These are phyloP conservation scores for Dendrocincla tyrannina DNA, from an alignment of 2,797 vertebrate species.

Conservation along the genomic window DNA sequence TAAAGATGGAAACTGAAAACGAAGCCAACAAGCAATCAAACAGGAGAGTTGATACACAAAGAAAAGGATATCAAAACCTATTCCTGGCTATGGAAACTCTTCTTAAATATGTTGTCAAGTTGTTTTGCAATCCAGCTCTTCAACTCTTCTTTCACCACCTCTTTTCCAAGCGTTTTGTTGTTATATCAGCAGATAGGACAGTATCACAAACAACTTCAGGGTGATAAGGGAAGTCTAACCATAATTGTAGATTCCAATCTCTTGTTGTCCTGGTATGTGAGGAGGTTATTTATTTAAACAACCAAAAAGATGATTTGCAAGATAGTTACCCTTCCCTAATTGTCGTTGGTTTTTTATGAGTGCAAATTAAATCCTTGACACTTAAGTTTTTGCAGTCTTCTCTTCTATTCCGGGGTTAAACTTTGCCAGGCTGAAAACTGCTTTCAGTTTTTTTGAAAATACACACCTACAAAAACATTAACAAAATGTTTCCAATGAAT, in stretches of 20 bases:
- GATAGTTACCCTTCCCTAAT: not conserved
- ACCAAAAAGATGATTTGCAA: not conserved
- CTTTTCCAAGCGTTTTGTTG: not conserved
- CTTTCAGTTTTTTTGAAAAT: not conserved
- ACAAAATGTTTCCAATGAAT: not conserved
- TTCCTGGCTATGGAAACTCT: not conserved
- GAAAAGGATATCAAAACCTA: not conserved
- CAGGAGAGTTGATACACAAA: not conserved
- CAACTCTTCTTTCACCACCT: not conserved
- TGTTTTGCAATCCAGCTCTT: not conserved
- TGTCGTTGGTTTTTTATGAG: not conserved
- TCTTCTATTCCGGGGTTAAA: not conserved
- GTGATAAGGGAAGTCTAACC: not conserved
- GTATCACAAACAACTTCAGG: not conserved
- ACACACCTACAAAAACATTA: not conserved
- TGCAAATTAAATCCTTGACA: not conserved
- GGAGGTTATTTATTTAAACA: not conserved
- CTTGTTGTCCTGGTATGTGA: not conserved
- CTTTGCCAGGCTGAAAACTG: not conserved
- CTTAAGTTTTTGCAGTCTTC: not conserved
- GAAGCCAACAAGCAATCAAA: not conserved
- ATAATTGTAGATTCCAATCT: not conserved
- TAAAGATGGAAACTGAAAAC: not conserved
- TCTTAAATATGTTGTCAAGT: not conserved
- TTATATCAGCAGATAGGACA: not conserved